Conservation (phyloP, 2,113 vertebrate species). For the Equus przewalskii region DNA sequence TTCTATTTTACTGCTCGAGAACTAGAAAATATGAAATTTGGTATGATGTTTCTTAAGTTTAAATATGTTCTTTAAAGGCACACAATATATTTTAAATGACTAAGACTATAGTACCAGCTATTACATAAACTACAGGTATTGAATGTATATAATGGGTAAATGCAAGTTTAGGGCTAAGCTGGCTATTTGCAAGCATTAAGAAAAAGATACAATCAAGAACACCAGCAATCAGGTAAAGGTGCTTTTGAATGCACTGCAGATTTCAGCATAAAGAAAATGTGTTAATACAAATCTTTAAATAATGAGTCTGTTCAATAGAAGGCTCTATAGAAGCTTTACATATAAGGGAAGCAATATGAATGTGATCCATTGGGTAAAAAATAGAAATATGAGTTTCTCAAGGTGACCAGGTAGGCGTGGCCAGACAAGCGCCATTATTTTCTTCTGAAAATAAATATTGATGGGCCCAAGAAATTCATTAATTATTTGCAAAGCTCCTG, state of each 20-base stretch:
- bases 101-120: not conserved
- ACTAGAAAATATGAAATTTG: not conserved
- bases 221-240: not conserved
- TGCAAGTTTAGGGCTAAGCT: not conserved
- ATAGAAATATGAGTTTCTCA: not conserved
- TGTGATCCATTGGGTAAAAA: not conserved
- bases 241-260: not conserved
- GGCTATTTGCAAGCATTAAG: not conserved
- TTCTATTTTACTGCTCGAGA: not conserved
- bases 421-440: not conserved
- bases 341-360: not conserved
- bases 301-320: not conserved
- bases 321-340: not conserved
- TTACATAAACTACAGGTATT: not conserved
- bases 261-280: not conserved
- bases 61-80: conserved; percentile 43
- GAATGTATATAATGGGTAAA: not conserved
- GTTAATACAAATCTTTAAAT: conserved; percentile 29
- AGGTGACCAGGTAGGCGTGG: not conserved
- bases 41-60: conserved; percentile 11
- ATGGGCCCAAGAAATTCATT: not conserved
- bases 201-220: not conserved
- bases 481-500: not conserved
- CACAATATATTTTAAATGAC: not conserved
- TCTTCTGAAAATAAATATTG: conserved; percentile 12